Percentiles rank a stretch among this genome's conserved stretches.
Evolutionary conservation across 2,113 vertebrate species (phyloP).

Genomic region (Ramphastos sulfuratus): DNA sequence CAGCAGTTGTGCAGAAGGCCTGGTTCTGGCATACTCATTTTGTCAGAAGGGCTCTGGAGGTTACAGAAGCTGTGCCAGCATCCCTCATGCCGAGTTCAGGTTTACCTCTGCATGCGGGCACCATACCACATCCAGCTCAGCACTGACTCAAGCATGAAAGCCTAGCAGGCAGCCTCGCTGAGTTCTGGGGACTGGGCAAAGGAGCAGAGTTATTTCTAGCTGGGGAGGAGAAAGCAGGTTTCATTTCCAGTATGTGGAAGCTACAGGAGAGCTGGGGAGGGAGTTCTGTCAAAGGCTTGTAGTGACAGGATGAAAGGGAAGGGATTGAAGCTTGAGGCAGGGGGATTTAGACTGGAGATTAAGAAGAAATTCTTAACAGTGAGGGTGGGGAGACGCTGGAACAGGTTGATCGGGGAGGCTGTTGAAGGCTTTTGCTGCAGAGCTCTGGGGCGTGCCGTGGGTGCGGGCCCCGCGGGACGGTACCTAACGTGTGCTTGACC

Average conservation of each 20-base stretch:
- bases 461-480: not conserved
- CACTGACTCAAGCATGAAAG: not conserved
- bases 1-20: not conserved
- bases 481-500: constrained; percentile 41
- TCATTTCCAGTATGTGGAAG: fast-evolving
- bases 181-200: not conserved
- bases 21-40: not conserved
- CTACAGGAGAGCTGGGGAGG: no score
- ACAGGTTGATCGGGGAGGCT: no score
- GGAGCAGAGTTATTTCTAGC: not conserved
- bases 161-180: not conserved
- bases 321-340: no score
- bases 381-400: no score
- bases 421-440: no score
- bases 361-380: no score
- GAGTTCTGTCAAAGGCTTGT: no score
- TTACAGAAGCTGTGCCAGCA: fast-evolving
- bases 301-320: no score
- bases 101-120: not conserved
- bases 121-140: not conserved
- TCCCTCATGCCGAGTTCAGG: not conserved
- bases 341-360: no score
- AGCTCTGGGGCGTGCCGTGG: fast-evolving
- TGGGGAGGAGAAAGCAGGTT: not conserved
- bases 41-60: not conserved